Evolutionary conservation across 2,888 invertebrate species (phyloP).

Genomic region (Coenonympha glycerion): DNA sequence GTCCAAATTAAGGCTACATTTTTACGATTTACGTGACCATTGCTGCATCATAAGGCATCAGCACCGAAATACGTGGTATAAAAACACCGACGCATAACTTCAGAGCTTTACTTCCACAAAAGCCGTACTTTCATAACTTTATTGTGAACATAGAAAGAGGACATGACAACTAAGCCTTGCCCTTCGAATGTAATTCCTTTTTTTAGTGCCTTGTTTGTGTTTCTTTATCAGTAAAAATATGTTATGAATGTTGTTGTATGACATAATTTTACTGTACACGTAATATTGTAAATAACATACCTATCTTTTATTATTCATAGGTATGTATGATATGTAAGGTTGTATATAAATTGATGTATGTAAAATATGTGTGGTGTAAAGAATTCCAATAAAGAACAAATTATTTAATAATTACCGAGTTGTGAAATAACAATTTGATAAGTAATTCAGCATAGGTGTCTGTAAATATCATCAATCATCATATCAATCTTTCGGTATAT

Average conservation of each 20-base stretch:
- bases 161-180: neutral
- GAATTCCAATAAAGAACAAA: too few species aligned
- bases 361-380: too few species aligned
- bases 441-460: too few species aligned
- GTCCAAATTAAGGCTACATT: neutral
- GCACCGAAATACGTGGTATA: neutral
- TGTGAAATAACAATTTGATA: too few species aligned
- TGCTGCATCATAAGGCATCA: neutral
- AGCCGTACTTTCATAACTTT: slow-evolving; percentile 1
- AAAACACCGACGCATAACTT: slow-evolving; percentile 4
- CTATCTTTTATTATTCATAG: too few species aligned
- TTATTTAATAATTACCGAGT: too few species aligned
- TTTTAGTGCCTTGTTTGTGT: neutral
- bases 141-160: neutral
- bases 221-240: neutral
- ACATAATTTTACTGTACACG: neutral
- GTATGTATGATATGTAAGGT: neutral
- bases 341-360: too few species aligned
- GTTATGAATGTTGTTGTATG: neutral
- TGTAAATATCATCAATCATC: too few species aligned
- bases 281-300: too few species aligned
- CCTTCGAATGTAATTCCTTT: neutral
- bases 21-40: neutral
- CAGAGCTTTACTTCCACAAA: neutral
- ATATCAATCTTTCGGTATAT: too few species aligned